Evolutionary conservation across 2,888 invertebrate species (phyloP).

Genomic region (Synergus itoensis): DNA sequence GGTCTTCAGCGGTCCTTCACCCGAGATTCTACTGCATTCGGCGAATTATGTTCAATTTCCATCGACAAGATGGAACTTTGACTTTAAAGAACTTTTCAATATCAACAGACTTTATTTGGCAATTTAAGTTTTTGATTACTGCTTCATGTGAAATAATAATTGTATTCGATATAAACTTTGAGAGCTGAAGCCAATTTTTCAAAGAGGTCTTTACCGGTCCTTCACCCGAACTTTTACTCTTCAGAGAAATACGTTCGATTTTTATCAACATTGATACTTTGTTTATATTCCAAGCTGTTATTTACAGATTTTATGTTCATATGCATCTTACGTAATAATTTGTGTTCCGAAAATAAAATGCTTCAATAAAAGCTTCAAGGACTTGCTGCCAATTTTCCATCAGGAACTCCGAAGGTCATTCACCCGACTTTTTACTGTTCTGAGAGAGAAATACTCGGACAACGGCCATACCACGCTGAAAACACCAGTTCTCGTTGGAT

Average conservation of each 20-base stretch:
- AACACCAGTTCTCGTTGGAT: too few species aligned
- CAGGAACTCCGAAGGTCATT: conserved; percentile 49
- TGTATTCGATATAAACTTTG: too few species aligned
- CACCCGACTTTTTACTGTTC: conserved; percentile 59
- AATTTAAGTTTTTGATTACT: too few species aligned
- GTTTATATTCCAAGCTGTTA: neutral
- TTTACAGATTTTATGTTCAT: too few species aligned
- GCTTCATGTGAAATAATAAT: too few species aligned
- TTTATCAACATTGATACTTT: neutral
- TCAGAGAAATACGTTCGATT: neutral
- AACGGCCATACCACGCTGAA: too few species aligned
- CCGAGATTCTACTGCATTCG: conserved; percentile 59
- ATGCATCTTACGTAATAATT: neutral
- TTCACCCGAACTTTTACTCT: conserved; percentile 53
- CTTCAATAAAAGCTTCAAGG: neutral
- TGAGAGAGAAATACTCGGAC: conserved; percentile 25
- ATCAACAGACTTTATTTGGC: too few species aligned
- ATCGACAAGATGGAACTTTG: neutral
- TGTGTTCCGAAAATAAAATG: neutral
- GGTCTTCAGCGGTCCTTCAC: conserved; percentile 50
- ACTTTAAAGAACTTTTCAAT: too few species aligned
- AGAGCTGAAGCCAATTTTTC: neutral
- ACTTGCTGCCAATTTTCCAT: neutral
- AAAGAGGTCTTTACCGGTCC: conserved; percentile 46
- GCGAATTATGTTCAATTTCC: conserved; percentile 9